Percentiles rank a stretch among this genome's conserved stretches.
Conservation (phyloP, 1,140 invertebrate species). For the Halesus radiatus region DNA sequence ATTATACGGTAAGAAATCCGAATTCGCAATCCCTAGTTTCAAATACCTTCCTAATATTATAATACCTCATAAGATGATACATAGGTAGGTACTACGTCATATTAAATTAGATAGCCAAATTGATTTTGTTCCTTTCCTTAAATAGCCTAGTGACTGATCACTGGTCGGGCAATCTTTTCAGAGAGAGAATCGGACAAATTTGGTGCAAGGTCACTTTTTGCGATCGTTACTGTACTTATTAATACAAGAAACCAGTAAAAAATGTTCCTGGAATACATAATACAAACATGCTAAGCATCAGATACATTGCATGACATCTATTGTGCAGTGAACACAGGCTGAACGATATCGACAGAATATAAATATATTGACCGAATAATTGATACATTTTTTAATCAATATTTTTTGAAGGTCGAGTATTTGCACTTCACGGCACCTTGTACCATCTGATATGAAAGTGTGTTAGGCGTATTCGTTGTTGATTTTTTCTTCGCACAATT, state of each 20-base stretch:
- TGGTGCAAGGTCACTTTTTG: conserved; percentile 30
- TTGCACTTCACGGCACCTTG: neutral
- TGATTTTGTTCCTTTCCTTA: neutral
- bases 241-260: conserved; percentile 8
- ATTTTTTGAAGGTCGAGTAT: conserved; percentile 31
- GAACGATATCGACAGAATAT: conserved; percentile 4
- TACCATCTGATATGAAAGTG: neutral
- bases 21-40: too few relatives aligned
- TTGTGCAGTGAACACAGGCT: conserved; percentile 4
- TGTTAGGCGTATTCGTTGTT: neutral
- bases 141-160: neutral
- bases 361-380: conserved; percentile 33
- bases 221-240: conserved; percentile 14
- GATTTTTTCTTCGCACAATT: neutral
- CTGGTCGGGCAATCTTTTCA: neutral
- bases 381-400: conserved; percentile 19
- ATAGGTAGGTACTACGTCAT: too few relatives aligned
- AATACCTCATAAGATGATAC: too few relatives aligned
- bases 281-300: conserved; percentile 18
- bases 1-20: too few relatives aligned
- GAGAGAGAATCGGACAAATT: conserved; percentile 24
- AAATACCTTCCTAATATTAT: too few relatives aligned
- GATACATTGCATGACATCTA: conserved; percentile 17
- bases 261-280: conserved; percentile 1
- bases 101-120: neutral